Conservation (phyloP, 2,797 vertebrate species). For the Pelochelys cantorii region DNA sequence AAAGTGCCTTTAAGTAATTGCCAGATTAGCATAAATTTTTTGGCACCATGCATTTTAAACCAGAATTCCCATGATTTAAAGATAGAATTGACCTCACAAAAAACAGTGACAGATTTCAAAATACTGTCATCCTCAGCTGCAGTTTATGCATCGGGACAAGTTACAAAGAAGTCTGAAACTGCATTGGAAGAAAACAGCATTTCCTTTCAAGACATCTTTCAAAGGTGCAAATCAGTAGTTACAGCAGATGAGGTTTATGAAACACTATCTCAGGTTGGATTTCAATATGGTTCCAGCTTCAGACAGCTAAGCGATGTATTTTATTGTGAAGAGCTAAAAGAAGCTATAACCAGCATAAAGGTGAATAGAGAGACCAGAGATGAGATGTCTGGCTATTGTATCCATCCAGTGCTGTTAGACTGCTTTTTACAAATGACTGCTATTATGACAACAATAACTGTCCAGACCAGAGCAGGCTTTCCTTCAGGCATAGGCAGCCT, state of each 20-base stretch:
- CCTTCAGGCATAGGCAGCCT: slow-evolving; percentile 86
- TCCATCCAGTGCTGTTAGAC: slow-evolving; percentile 90
- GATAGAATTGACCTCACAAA: slow-evolving; percentile 76
- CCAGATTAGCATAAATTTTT: slow-evolving; percentile 83
- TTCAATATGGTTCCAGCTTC: slow-evolving; percentile 87
- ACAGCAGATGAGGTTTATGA: slow-evolving; percentile 81
- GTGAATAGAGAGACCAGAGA: slow-evolving; percentile 78
- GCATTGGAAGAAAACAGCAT: slow-evolving; percentile 82
- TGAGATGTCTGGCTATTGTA: slow-evolving; percentile 83
- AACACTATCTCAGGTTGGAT: slow-evolving; percentile 82
- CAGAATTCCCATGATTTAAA: slow-evolving; percentile 78
- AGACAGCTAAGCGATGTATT: slow-evolving; percentile 83
- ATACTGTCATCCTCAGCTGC: slow-evolving; percentile 79
- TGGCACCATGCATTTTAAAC: slow-evolving; percentile 81
- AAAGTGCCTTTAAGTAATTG: slow-evolving; percentile 79
- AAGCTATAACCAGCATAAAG: slow-evolving; percentile 83
- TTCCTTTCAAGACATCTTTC: slow-evolving; percentile 75
- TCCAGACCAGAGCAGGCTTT: slow-evolving; percentile 78
- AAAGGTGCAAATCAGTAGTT: slow-evolving; percentile 81
- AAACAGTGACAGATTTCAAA: slow-evolving; percentile 78
- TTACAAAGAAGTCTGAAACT: slow-evolving; percentile 48
- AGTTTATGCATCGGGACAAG: slow-evolving; percentile 83
- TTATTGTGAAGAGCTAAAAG: slow-evolving; percentile 85
- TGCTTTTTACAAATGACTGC: slow-evolving; percentile 89
- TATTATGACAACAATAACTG: slow-evolving; percentile 72